These are phyloP conservation scores for human DNA, from an alignment of 2,113 vertebrate genomes.

Conservation along the genomic window GRCh38 chr1:40917001-40917500, in stretches of 20 bases:
- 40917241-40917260: background rate
- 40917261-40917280: background rate
- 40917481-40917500: background rate
- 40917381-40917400: background rate
- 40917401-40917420: background rate
- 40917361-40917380: background rate
- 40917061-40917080: background rate
- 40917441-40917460: background rate
- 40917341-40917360: background rate
- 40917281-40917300: background rate
- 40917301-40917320: background rate
- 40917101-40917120: accelerated
- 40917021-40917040: background rate
- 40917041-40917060: background rate
- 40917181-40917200: accelerated
- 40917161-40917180: background rate
- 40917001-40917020: background rate
- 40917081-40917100: background rate
- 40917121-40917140: too few species aligned
- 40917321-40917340: background rate
- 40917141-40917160: background rate
- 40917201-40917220: background rate
- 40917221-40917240: background rate
- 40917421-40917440: background rate
- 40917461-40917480: background rate